Evolutionary conservation across 2,797 vertebrate species (phyloP).

Genomic region (Gouania willdenowi): DNA sequence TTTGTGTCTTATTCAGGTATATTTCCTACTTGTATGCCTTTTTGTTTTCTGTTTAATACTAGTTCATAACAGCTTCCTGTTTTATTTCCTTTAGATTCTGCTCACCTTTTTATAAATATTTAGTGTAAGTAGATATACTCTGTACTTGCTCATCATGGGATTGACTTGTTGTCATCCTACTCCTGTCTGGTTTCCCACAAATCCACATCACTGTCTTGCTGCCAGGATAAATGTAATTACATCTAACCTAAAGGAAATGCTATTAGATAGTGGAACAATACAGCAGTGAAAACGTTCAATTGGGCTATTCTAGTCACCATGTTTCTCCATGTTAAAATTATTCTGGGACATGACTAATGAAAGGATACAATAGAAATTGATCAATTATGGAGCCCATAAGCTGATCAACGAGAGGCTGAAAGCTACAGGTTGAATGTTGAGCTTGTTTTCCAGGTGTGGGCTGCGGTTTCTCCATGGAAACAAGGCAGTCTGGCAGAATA

Average conservation of each 20-base stretch:
- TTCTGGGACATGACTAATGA: conserved; percentile 10
- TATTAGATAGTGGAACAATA: conserved; percentile 15
- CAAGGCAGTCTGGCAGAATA: conserved; percentile 90
- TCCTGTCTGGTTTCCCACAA: conserved; percentile 3
- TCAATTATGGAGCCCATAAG: conserved; percentile 7
- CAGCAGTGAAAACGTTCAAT: neutral
- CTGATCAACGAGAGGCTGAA: conserved; percentile 14
- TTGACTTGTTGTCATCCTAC: conserved; percentile 8
- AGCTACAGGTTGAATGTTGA: conserved; percentile 23
- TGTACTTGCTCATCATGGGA: conserved; percentile 2
- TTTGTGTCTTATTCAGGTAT: too few species aligned
- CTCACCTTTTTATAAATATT: too few species aligned
- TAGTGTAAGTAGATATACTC: too few species aligned
- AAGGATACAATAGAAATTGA: conserved; percentile 5
- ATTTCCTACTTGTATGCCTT: too few species aligned
- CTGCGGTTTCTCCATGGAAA: conserved; percentile 90
- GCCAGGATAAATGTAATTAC: conserved; percentile 10
- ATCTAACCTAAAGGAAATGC: conserved; percentile 10
- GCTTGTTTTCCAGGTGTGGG: conserved; percentile 83
- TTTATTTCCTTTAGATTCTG: too few species aligned
- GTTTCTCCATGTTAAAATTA: conserved; percentile 1
- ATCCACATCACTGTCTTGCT: conserved; percentile 6
- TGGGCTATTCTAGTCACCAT: neutral
- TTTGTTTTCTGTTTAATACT: too few species aligned
- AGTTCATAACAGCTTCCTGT: too few species aligned